These are phyloP conservation scores for Petrocephalus zakoni DNA, from an alignment of 2,113 vertebrate genomes.

Conservation along the genomic window DNA sequence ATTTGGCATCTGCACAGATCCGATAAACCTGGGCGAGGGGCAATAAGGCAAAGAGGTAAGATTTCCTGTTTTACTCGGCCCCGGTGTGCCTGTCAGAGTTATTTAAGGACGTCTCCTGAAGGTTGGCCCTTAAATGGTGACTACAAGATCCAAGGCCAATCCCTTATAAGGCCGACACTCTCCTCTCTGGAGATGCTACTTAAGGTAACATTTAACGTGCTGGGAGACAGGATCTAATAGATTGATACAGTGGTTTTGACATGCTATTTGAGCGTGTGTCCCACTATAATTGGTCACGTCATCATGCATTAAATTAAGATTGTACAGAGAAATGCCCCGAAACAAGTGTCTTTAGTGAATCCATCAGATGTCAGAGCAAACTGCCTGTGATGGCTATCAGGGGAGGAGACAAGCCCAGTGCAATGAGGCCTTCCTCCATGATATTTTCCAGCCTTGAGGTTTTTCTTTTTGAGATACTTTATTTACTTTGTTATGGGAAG, in stretches of 20 bases:
- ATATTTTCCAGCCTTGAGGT: slow-evolving; percentile 21
- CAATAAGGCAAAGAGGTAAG: not conserved
- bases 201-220: slow-evolving; percentile 73
- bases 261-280: slow-evolving; percentile 81
- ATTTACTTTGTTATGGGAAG: not conserved
- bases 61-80: slow-evolving; percentile 3
- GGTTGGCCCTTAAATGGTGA: slow-evolving; percentile 43
- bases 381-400: slow-evolving; percentile 69
- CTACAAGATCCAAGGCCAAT: slow-evolving; percentile 53
- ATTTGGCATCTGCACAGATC: not conserved
- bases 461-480: no score
- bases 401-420: slow-evolving; percentile 52
- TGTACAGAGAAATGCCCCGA: slow-evolving; percentile 77
- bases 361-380: slow-evolving; percentile 73
- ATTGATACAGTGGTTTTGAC: slow-evolving; percentile 90
- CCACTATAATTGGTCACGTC: slow-evolving; percentile 85
- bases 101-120: slow-evolving; percentile 33
- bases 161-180: slow-evolving; percentile 68
- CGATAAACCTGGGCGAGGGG: not conserved
- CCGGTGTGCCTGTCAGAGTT: not conserved
- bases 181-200: slow-evolving; percentile 53
- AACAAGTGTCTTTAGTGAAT: slow-evolving; percentile 78
- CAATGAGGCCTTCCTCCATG: slow-evolving; percentile 15
- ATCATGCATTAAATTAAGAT: slow-evolving; percentile 84
- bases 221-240: slow-evolving; percentile 71